A percentile compares a stretch with the other conserved stretches of the same genome.
phyloP scores from a whole-genome alignment of 2,888 invertebrate species.

The Oscheius sp. region DNA sequence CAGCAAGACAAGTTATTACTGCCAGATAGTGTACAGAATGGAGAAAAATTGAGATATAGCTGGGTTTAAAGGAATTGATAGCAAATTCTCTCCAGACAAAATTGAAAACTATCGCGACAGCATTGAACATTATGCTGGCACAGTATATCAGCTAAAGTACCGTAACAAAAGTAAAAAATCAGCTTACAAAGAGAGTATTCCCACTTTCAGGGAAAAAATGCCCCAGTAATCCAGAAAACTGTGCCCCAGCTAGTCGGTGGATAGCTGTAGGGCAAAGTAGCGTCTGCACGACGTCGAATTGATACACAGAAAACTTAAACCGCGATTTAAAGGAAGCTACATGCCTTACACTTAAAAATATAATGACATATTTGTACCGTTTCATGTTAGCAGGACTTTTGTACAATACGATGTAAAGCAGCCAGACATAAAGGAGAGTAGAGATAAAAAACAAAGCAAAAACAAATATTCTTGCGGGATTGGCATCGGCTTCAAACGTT shows the following conservation, averaged over 20 bases:
- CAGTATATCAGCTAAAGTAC: not conserved
- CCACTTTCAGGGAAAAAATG: not conserved
- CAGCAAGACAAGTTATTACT: too few species aligned
- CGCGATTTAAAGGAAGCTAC: not conserved
- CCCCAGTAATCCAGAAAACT: not conserved
- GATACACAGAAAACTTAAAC: not conserved
- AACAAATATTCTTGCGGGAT: too few species aligned
- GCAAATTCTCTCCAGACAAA: not conserved
- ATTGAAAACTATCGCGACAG: not conserved
- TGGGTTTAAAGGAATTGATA: too few species aligned
- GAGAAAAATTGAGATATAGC: too few species aligned
- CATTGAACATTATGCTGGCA: not conserved
- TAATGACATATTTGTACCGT: not conserved
- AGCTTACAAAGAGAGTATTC: not conserved
- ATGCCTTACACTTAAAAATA: not conserved
- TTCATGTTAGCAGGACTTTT: slow-evolving; percentile 5
- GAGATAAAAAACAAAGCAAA: not conserved
- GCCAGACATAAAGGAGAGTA: not conserved
- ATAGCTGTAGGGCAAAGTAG: not conserved
- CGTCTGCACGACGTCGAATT: not conserved
- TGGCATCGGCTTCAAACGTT: too few species aligned
- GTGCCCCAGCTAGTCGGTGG: not conserved
- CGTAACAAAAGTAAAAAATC: not conserved
- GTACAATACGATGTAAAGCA: not conserved
- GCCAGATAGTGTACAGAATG: too few species aligned